Percentiles rank a stretch among this genome's conserved stretches.
Conservation (phyloP, 2,888 invertebrate genomes). For the Melinaea marsaeus region DNA sequence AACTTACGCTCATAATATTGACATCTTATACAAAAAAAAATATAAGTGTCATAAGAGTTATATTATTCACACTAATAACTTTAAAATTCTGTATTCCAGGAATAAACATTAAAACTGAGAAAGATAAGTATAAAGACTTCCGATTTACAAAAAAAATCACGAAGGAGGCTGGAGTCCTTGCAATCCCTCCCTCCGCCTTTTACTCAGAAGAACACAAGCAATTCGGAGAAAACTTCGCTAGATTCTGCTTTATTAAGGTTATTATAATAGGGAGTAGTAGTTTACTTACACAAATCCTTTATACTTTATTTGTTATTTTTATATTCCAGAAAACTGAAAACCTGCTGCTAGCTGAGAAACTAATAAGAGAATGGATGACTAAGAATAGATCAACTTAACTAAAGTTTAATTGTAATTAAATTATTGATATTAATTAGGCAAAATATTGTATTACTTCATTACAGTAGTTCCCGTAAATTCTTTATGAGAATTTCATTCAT, state of each 20-base stretch:
- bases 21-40: too few relatives aligned
- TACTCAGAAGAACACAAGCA: conserved; percentile 88
- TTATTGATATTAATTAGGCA: too few relatives aligned
- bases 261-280: background rate
- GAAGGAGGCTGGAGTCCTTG: conserved; percentile 92
- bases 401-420: too few relatives aligned
- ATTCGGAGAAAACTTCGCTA: conserved; percentile 89
- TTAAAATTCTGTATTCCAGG: conserved; percentile 53
- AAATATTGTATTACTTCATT: too few relatives aligned
- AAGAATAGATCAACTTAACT: conserved; percentile 40
- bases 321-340: conserved; percentile 85
- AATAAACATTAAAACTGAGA: conserved; percentile 82
- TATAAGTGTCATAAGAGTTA: too few relatives aligned
- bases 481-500: too few relatives aligned
- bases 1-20: too few relatives aligned
- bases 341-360: conserved; percentile 80
- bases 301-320: background rate
- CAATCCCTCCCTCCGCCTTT: conserved; percentile 97
- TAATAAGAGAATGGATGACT: conserved; percentile 79
- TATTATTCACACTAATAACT: too few relatives aligned
- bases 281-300: too few relatives aligned
- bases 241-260: conserved; percentile 96
- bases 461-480: too few relatives aligned
- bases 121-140: conserved; percentile 89
- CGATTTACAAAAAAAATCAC: conserved; percentile 97